phyloP scores from a whole-genome alignment of 2,797 vertebrate species.

The Botia almorhae region DNA sequence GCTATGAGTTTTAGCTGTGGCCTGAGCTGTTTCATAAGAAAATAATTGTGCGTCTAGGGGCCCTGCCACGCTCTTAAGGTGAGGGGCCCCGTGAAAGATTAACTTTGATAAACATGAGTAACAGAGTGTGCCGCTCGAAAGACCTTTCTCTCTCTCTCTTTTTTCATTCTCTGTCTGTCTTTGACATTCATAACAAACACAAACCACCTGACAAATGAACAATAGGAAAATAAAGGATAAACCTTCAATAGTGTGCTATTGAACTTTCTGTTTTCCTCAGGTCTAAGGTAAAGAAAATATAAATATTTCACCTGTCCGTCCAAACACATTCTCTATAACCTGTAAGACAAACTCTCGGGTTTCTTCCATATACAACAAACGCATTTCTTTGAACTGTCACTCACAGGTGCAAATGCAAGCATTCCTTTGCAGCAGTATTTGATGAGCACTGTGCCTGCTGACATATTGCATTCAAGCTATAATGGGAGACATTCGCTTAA shows the following conservation, averaged over 20 bases:
- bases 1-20: constrained; percentile 13
- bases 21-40: constrained; percentile 50
- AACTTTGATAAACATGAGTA: constrained; percentile 61
- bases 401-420: constrained; percentile 10
- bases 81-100: constrained; percentile 54
- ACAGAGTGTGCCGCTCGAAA: constrained; percentile 44
- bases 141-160: constrained; percentile 16
- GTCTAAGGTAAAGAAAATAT: constrained; percentile 15
- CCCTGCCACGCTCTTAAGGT: constrained; percentile 53
- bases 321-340: constrained; percentile 19
- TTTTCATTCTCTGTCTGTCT: neutral
- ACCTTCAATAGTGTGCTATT: neutral
- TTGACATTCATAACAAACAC: constrained; percentile 30
- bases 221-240: neutral
- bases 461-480: constrained; percentile 14
- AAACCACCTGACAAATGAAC: constrained; percentile 37
- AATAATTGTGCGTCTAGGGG: constrained; percentile 62
- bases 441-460: constrained; percentile 16
- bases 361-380: constrained; percentile 5
- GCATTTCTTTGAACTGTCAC: constrained; percentile 41
- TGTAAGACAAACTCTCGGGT: constrained; percentile 26
- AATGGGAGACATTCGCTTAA: constrained; percentile 23
- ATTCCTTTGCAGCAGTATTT: constrained; percentile 19
- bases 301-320: constrained; percentile 35
- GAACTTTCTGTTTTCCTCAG: neutral